phyloP scores from a whole-genome alignment of 2,888 invertebrate species.

The Lycia hirtaria region DNA sequence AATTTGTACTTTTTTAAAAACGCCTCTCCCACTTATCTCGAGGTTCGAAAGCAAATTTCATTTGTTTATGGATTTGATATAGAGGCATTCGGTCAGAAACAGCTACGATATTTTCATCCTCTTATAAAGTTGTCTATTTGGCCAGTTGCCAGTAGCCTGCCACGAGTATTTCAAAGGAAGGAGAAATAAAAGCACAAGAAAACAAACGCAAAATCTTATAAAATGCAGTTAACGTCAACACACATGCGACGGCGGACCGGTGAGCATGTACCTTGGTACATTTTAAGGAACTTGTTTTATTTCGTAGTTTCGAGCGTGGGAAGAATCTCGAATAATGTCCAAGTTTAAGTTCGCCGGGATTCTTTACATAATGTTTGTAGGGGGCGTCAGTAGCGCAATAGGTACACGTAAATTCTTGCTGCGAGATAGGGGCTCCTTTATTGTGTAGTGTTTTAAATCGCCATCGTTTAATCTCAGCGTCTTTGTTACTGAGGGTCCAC shows the following conservation, averaged over 20 bases:
- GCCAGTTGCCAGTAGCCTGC: constrained; percentile 70
- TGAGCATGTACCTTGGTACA: constrained; percentile 63
- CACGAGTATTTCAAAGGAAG: constrained; percentile 70
- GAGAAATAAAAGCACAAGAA: constrained; percentile 68
- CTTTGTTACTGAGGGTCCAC: constrained; percentile 58
- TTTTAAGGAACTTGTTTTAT: constrained; percentile 65
- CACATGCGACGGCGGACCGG: constrained; percentile 62
- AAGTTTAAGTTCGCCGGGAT: constrained; percentile 56
- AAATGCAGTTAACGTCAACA: constrained; percentile 79
- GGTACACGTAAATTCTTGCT: constrained; percentile 34
- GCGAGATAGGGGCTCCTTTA: constrained; percentile 41
- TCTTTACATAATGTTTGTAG: constrained; percentile 44
- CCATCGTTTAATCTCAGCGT: constrained; percentile 58
- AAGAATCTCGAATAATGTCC: constrained; percentile 61
- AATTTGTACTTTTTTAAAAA: constrained; percentile 8
- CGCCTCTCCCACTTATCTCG: constrained; percentile 23
- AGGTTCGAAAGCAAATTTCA: constrained; percentile 42
- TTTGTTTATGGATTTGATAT: constrained; percentile 56
- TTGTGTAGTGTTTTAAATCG: constrained; percentile 54
- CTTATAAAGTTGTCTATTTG: constrained; percentile 77
- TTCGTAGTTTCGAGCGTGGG: constrained; percentile 59
- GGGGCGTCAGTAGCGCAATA: constrained; percentile 34
- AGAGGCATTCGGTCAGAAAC: constrained; percentile 63
- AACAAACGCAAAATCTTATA: constrained; percentile 77
- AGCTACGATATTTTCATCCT: constrained; percentile 65